phyloP scores from a whole-genome alignment of 2,113 vertebrate genomes.

The Opisthocomus hoazin region DNA sequence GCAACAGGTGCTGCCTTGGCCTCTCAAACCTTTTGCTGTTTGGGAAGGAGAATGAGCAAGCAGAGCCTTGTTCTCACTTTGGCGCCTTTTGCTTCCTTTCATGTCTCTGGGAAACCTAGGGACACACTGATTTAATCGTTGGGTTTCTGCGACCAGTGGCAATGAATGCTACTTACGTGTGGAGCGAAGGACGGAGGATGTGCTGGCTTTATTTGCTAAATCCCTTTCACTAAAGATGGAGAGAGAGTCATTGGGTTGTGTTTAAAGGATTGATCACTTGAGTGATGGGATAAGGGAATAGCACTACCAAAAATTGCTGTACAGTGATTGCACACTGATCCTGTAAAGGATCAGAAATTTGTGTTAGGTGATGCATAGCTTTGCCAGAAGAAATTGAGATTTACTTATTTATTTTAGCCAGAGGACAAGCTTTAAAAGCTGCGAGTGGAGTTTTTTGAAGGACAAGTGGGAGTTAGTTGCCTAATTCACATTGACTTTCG shows the following conservation, averaged over 20 bases:
- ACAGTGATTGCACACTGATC: not conserved
- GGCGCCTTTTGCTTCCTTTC: not conserved
- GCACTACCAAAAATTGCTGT: not conserved
- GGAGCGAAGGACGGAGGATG: not conserved
- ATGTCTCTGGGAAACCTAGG: not conserved
- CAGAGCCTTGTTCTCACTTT: not conserved
- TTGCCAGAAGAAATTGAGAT: not conserved
- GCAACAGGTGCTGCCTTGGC: not conserved
- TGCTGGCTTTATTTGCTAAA: not conserved
- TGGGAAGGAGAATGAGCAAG: not conserved
- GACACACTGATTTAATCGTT: fast-evolving
- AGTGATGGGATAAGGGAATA: not conserved
- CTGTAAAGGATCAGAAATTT: not conserved
- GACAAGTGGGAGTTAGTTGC: not conserved
- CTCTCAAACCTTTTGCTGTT: not conserved
- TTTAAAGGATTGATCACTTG: not conserved
- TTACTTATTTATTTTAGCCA: not conserved
- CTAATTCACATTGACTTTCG: not conserved
- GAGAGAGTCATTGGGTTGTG: not conserved
- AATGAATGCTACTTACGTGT: fast-evolving
- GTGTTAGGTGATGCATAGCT: not conserved
- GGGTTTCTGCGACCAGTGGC: fast-evolving
- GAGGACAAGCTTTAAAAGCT: not conserved
- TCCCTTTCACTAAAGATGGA: not conserved
- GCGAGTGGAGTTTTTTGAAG: not conserved